Evolutionary conservation across 2,797 vertebrate species (phyloP).

Genomic region (Enteromius mattozi): DNA sequence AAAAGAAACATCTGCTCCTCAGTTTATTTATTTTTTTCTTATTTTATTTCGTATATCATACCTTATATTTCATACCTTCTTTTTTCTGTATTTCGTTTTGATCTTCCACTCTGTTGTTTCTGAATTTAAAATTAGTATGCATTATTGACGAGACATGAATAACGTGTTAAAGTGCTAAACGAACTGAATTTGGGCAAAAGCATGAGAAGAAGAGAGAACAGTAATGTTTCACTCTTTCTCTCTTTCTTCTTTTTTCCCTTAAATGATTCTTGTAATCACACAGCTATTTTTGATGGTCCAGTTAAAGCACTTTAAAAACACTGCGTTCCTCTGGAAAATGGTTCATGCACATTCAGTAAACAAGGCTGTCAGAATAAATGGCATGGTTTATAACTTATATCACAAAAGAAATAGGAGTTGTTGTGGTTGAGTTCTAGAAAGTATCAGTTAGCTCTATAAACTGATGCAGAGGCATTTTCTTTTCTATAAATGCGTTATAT

Average conservation of each 20-base stretch:
- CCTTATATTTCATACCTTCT: background rate
- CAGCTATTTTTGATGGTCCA: slow-evolving; percentile 23
- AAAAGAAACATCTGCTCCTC: background rate
- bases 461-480: background rate
- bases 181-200: background rate
- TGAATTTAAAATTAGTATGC: background rate
- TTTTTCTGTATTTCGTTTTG: background rate
- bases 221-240: background rate
- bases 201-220: background rate
- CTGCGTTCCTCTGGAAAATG: background rate
- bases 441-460: background rate
- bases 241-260: background rate
- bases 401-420: background rate
- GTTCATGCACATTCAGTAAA: slow-evolving; percentile 4
- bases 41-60: background rate
- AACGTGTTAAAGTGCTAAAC: background rate
- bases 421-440: background rate
- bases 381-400: background rate
- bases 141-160: slow-evolving; percentile 15
- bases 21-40: background rate
- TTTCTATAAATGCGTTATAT: background rate
- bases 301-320: slow-evolving; percentile 25
- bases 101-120: background rate
- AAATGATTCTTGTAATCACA: background rate
- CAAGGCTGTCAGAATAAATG: background rate